Evolutionary conservation across 2,888 invertebrate species (phyloP), one percentile per base, ranked within the genome.

Genomic region (Artemia sp.): DNA sequence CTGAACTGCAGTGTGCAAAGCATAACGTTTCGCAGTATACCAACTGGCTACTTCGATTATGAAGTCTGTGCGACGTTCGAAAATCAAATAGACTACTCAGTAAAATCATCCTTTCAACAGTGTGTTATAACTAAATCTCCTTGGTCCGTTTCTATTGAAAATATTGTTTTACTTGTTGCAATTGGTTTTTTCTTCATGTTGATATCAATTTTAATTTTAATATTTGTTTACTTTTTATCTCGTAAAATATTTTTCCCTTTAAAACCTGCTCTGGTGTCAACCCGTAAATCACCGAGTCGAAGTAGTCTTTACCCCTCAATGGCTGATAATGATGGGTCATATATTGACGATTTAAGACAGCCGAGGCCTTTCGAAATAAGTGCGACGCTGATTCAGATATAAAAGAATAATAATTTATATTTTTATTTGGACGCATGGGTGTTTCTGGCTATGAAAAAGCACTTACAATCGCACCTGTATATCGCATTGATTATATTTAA

Each of bases 1-100:
- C 80, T 86, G 0, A 85, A 84, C 52, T 87, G 87, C 75, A 58
- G 64, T 58, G 12, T 58, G 64, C 64, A 58, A 58, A 58, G 64
- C 64, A 24, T 58, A 58, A 58, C n/a, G 14, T 58, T 58, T 24
- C 64, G 14, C 2, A 58, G 2, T 2, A 11, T 58, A 19, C 64
- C 64, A 58, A 58, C 64, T n/a, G 64, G 64, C n/a, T 58, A 58
- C 64, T 58, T 19, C 10, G 64, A 58, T 10, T 58, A 58, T 58
- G 64, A 58, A 2, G 64, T 58, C 8, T 58, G 64, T 10, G 11
- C 64, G 24, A 58, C 64, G 64, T 58, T 58, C 11, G 64, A 72
- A 51, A 66, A 66, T 69, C 69, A 72, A 14, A 64, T 24, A 24
- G 51, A 14, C 53, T 53, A 68, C 11, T 68, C 70, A 51, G 14